Conservation (phyloP, 1,140 invertebrate species). For the Achatina immaculata region DNA sequence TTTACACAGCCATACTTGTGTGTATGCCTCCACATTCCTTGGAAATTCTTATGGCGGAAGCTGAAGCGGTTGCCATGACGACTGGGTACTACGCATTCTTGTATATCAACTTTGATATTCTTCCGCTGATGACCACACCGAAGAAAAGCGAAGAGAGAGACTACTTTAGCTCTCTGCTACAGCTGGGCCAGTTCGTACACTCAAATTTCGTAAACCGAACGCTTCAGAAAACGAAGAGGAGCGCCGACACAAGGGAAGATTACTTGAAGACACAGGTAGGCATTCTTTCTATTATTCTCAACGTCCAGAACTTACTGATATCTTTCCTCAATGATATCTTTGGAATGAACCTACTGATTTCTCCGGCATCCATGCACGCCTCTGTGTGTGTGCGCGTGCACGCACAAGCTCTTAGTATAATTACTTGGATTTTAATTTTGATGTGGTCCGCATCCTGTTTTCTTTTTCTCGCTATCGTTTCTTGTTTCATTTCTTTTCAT, state of each 20-base stretch:
- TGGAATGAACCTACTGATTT: too few relatives aligned
- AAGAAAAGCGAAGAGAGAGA: neutral
- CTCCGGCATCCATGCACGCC: too few relatives aligned
- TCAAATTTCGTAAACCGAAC: neutral
- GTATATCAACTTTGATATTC: constrained; percentile 29
- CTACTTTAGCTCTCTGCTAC: neutral
- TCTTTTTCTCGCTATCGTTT: too few relatives aligned
- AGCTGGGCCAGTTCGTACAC: constrained; percentile 19
- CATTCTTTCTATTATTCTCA: neutral
- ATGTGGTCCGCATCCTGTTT: too few relatives aligned
- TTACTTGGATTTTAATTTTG: too few relatives aligned
- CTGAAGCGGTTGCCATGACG: constrained; percentile 5
- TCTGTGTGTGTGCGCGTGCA: too few relatives aligned
- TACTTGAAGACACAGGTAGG: neutral
- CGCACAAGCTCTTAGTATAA: too few relatives aligned
- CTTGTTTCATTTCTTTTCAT: too few relatives aligned
- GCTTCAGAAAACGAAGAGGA: neutral
- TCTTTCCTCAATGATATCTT: too few relatives aligned
- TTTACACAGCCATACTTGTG: constrained; percentile 14
- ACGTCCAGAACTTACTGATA: too few relatives aligned
- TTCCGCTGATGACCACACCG: neutral
- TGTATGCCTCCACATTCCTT: neutral
- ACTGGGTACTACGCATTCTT: constrained; percentile 30
- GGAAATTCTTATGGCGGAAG: neutral
- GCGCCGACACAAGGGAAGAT: neutral